phyloP scores from a whole-genome alignment of 2,797 vertebrate species.

The Lepus oiostolus region DNA sequence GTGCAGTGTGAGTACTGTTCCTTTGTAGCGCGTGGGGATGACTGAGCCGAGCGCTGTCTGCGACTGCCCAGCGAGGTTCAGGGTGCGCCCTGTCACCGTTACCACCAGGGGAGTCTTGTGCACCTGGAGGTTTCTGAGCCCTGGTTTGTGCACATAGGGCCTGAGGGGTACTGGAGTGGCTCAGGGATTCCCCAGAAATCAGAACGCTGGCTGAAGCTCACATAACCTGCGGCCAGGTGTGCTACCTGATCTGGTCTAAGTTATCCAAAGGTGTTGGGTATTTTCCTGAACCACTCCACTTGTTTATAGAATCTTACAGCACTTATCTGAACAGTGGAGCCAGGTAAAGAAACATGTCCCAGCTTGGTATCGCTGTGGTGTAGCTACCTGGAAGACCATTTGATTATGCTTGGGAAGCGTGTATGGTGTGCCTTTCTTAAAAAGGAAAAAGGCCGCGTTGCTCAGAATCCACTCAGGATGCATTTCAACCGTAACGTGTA shows the following conservation, averaged over 20 bases:
- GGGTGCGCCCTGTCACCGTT: fast-evolving
- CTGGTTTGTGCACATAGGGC: background rate
- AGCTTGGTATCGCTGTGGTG: background rate
- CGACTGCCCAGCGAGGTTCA: background rate
- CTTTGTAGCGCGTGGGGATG: background rate
- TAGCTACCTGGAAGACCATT: background rate
- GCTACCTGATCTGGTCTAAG: background rate
- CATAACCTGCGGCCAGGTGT: background rate
- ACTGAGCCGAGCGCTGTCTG: background rate
- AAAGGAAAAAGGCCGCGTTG: background rate
- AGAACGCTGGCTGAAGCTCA: background rate
- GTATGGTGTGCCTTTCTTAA: background rate
- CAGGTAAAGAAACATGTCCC: background rate
- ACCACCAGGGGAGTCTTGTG: no score
- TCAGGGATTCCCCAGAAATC: background rate
- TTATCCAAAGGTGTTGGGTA: background rate
- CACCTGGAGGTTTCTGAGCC: background rate
- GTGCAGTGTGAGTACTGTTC: background rate
- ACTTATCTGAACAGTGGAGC: background rate
- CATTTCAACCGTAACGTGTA: background rate
- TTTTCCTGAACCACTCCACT: background rate
- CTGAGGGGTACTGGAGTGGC: background rate
- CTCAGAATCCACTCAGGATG: background rate
- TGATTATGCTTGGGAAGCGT: background rate
- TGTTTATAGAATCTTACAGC: background rate